phyloP scores from a whole-genome alignment of 2,888 invertebrate species.

The Microplitis manilae region DNA sequence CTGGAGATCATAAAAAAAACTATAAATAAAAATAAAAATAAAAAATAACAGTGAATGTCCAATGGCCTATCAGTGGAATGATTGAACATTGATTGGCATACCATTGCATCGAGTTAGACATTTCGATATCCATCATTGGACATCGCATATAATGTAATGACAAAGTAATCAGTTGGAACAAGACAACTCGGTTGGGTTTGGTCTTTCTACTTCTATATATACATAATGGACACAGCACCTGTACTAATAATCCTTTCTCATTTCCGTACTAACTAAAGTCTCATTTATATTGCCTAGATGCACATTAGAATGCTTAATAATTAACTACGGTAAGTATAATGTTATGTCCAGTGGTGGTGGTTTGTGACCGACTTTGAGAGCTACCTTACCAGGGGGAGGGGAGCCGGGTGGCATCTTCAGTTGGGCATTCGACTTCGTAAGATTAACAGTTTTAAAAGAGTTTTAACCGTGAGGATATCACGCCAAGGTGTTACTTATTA shows the following conservation, averaged over 20 bases:
- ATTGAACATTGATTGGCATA: neutral
- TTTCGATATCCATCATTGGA: neutral
- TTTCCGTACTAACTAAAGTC: neutral
- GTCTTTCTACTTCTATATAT: too few species aligned
- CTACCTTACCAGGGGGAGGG: conserved; percentile 56
- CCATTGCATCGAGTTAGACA: neutral
- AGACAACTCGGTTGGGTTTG: too few species aligned
- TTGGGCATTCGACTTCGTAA: conserved; percentile 70
- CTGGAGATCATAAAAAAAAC: neutral
- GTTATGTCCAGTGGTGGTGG: conserved; percentile 56
- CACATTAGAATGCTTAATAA: conserved; percentile 67
- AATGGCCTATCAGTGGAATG: neutral
- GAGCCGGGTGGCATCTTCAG: conserved; percentile 69
- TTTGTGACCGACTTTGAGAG: conserved; percentile 67
- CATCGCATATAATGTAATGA: neutral
- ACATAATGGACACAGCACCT: too few species aligned
- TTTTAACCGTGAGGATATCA: conserved; percentile 49
- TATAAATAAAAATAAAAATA: neutral
- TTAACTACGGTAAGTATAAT: conserved; percentile 56
- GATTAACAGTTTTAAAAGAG: conserved; percentile 68
- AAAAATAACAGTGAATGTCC: neutral
- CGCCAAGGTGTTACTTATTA: neutral
- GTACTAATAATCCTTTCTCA: neutral
- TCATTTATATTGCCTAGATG: conserved; percentile 45
- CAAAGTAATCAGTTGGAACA: neutral